These are phyloP conservation scores for Leptosomus discolor DNA, from an alignment of 2,113 vertebrate genomes.

Conservation along the genomic window DNA sequence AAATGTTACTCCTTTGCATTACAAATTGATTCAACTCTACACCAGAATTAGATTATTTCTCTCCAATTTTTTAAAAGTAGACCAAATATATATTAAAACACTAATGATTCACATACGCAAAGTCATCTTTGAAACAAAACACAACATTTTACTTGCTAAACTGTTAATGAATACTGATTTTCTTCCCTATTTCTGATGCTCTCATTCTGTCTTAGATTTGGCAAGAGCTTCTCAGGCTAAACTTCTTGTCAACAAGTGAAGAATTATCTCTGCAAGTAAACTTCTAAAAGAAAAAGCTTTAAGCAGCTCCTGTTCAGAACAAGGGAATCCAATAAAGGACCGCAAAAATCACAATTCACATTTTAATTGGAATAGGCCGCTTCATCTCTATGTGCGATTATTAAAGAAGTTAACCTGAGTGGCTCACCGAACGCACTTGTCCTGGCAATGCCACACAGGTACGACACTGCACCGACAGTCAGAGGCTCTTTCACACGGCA, in stretches of 20 bases:
- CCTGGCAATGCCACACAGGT: fast-evolving
- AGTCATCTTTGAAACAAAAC: not conserved
- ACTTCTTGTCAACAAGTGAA: not conserved
- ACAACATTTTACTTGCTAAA: not conserved
- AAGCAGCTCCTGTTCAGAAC: not conserved
- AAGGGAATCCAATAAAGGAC: not conserved
- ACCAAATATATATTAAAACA: not conserved
- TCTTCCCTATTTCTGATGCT: constrained; percentile 14
- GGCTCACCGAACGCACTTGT: fast-evolving
- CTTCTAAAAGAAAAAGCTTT: not conserved
- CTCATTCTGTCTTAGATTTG: constrained; percentile 62
- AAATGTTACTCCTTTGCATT: not conserved
- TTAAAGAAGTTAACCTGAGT: fast-evolving
- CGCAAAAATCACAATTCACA: not conserved
- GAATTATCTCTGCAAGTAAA: not conserved
- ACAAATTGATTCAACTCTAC: not conserved
- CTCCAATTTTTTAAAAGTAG: not conserved
- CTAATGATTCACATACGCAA: not conserved
- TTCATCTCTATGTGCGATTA: not conserved
- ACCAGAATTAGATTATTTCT: not conserved
- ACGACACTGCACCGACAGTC: fast-evolving
- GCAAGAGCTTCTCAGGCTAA: constrained; percentile 2
- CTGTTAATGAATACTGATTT: not conserved
- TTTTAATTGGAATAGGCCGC: not conserved
- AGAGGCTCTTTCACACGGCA: fast-evolving